Conservation (phyloP, 1,140 invertebrate species). For the Papilio machaon region DNA sequence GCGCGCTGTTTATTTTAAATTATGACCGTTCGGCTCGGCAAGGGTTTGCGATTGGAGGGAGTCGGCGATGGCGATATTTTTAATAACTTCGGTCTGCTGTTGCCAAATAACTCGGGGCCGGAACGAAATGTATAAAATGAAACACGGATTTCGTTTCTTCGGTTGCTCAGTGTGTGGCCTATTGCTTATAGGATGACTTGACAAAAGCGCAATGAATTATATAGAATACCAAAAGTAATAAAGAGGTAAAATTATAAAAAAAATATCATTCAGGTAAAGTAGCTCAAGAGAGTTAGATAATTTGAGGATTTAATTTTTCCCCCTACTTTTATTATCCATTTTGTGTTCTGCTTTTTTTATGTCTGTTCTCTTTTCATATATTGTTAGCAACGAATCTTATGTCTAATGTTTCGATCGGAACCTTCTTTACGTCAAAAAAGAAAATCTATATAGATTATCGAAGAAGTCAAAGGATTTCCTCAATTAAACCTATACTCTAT, state of each 20-base stretch:
- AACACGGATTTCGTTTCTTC: neutral
- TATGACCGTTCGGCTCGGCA: conserved; percentile 57
- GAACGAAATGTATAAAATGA: conserved; percentile 19
- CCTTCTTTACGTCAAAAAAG: too few species aligned
- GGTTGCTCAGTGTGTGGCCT: neutral
- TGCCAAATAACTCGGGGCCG: conserved; percentile 8
- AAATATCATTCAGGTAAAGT: too few species aligned
- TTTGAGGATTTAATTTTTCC: too few species aligned
- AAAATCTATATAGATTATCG: too few species aligned
- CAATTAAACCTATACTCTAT: neutral
- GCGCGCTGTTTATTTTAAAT: conserved; percentile 79
- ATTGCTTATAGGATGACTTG: neutral
- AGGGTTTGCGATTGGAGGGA: conserved; percentile 25
- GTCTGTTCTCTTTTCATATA: too few species aligned
- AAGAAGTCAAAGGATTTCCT: neutral
- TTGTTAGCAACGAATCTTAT: too few species aligned
- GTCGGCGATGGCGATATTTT: conserved; percentile 29
- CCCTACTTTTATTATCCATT: too few species aligned
- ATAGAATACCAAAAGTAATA: neutral
- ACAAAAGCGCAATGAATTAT: neutral
- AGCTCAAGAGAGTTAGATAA: too few species aligned
- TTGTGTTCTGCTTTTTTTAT: too few species aligned
- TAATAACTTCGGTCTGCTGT: conserved; percentile 22
- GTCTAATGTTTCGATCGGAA: too few species aligned
- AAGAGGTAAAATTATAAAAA: neutral